Evolutionary conservation across 2,113 vertebrate genomes (phyloP).

Genomic region (Sardina pilchardus): DNA sequence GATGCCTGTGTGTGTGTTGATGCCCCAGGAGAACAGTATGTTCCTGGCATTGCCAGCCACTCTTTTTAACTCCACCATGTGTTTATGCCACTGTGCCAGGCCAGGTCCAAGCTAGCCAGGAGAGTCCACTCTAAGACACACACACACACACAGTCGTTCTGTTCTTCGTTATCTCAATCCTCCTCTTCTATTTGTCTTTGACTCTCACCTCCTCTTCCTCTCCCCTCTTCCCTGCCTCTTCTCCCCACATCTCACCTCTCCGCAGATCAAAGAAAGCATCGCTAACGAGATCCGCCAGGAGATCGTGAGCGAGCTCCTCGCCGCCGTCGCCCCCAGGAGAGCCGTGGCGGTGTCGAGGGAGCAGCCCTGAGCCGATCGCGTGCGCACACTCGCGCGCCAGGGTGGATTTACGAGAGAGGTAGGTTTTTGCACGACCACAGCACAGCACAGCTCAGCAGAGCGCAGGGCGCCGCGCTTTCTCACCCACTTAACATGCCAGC

Average conservation of each 20-base stretch:
- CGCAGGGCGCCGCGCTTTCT: not conserved
- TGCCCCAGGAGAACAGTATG: not conserved
- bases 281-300: slow-evolving; percentile 89
- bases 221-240: slow-evolving; percentile 49
- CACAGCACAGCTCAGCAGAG: not conserved
- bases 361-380: slow-evolving; percentile 22
- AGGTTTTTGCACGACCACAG: not conserved
- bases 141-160: not conserved
- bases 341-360: slow-evolving; percentile 53
- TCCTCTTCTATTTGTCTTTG: not conserved
- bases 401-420: not conserved
- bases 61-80: not conserved
- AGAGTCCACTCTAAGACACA: not conserved
- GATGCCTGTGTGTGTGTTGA: slow-evolving; percentile 5
- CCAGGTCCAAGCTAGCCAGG: not conserved
- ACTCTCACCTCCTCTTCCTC: not conserved
- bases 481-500: not conserved
- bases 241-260: slow-evolving; percentile 24
- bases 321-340: slow-evolving; percentile 77
- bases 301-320: slow-evolving; percentile 88
- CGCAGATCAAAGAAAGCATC: slow-evolving; percentile 89
- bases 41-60: not conserved
- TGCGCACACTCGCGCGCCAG: not conserved
- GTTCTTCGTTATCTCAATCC: not conserved
- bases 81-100: not conserved